Evolutionary conservation across 2,888 invertebrate genomes (phyloP), one percentile per base, ranked within the genome.

Genomic region (Xestia c-nigrum): DNA sequence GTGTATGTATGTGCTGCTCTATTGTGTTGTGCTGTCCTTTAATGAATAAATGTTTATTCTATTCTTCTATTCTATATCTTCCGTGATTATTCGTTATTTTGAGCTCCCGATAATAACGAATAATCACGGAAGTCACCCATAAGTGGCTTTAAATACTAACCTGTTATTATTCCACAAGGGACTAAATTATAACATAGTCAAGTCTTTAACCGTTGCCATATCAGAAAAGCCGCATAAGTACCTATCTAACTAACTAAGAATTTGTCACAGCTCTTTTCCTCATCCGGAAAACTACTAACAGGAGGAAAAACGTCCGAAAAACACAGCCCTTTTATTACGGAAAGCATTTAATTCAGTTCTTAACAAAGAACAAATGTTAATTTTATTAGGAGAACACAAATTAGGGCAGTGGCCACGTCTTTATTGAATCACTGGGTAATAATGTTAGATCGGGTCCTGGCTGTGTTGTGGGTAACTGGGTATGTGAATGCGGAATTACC

Each of bases 291-390:
- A 73, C 63, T 59, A 64, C 16, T 6, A 38, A 68, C 12, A 66
- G 31, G 31, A 16, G 70, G 76, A 84, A 81, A 81, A 82, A 47
- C 9, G 7, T 24, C 16, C 57, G 38, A 74, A 73, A 55, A 73
- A 59, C 67, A 73, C 40, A 46, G 7, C 21, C 57, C 47, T 52
- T 74, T 69, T 76, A 80, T 71, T 80, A 70, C 67, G 83, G 86
- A 87, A 85, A 85, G 24, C 52, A 57, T 79, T 76, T 86, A 83
- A 85, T 81, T 72, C 65, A 67, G 65, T 73, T 71, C 66, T 55
- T 74, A 76, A 79, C 75, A 52, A 63, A 64, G 47, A 72, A 55
- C 12, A 31, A 75, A 85, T 77, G 78, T 68, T 75, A 77, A 83
- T 83, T 72, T 31, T 61, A 55, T 86, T 78, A 73, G n/a, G 31